Percentiles rank a stretch among this genome's conserved stretches.
Evolutionary conservation across 2,113 vertebrate genomes (phyloP).

Genomic region (Meles meles): DNA sequence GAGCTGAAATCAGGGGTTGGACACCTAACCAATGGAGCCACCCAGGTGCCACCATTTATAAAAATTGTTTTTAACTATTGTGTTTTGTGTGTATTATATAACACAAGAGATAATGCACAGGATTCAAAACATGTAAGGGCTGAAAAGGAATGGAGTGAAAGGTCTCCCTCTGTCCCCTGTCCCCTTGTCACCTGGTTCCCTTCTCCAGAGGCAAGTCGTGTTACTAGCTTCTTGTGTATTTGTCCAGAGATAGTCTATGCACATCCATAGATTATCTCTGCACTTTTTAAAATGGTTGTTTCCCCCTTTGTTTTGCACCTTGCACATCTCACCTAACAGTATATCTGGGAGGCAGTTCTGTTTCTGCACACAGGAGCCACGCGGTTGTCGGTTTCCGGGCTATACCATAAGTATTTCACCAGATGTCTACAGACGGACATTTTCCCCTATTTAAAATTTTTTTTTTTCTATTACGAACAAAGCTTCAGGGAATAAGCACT

Average conservation of each 20-base stretch:
- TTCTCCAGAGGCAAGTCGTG: background rate
- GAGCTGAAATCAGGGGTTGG: background rate
- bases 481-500: background rate
- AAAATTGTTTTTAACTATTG: background rate
- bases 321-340: background rate
- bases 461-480: background rate
- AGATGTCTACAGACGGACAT: background rate
- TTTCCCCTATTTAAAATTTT: background rate
- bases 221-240: background rate
- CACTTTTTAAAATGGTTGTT: background rate
- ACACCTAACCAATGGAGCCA: background rate
- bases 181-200: background rate
- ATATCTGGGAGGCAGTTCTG: background rate
- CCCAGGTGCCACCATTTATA: background rate
- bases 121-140: background rate
- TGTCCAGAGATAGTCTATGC: background rate
- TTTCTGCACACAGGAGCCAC: background rate
- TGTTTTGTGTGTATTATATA: background rate
- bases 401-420: background rate
- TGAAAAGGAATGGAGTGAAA: background rate
- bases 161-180: rapidly evolving
- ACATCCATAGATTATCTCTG: background rate
- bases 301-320: background rate
- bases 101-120: background rate
- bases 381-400: background rate